phyloP scores from a whole-genome alignment of 2,113 vertebrate species.

The Bubo blakistoni region DNA sequence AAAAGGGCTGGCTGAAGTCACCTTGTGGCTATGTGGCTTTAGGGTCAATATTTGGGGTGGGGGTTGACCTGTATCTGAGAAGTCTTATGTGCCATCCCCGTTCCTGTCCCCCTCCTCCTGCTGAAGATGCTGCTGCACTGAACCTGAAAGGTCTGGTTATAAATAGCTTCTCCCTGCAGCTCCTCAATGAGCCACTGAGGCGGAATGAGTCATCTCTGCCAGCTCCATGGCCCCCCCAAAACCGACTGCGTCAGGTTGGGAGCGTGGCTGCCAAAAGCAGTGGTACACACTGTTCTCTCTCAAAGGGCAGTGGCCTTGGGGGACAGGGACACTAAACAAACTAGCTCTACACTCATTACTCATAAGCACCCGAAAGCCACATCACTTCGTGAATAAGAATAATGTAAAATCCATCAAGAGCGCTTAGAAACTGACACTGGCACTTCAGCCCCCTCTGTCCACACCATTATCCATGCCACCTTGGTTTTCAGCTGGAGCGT shows the following conservation, averaged over 20 bases:
- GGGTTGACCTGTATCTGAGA: not conserved
- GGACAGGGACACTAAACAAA: constrained; percentile 14
- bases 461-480: not conserved
- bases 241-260: constrained; percentile 35
- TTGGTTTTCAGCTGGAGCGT: not conserved
- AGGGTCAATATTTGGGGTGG: not conserved
- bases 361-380: not conserved
- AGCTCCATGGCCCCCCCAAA: constrained; percentile 21
- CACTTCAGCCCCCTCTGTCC: not conserved
- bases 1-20: not conserved
- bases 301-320: constrained; percentile 50
- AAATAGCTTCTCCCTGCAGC: constrained; percentile 68
- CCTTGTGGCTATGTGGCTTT: not conserved
- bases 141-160: constrained; percentile 70
- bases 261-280: constrained; percentile 28
- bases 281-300: constrained; percentile 39
- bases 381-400: not conserved
- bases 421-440: not conserved
- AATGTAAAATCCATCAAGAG: not conserved
- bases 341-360: not conserved
- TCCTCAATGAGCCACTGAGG: constrained; percentile 63
- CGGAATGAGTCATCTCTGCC: constrained; percentile 64
- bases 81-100: not conserved
- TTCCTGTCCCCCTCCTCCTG: not conserved
- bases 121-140: constrained; percentile 55